These are phyloP conservation scores for Meteorus sp. DNA, from an alignment of 1,140 invertebrate species.

Conservation along the genomic window DNA sequence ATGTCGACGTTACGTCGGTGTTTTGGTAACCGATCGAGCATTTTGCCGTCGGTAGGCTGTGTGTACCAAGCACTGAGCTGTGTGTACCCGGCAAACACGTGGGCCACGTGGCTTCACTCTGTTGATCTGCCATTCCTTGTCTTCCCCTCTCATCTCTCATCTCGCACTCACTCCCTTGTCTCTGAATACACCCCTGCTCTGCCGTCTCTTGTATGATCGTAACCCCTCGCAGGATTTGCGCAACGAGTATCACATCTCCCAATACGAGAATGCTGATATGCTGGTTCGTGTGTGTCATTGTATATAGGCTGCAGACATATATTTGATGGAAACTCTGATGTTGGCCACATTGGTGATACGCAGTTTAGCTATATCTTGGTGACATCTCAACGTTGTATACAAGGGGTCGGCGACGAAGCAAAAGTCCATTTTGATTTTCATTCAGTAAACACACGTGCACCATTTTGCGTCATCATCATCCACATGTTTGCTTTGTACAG, in stretches of 20 bases:
- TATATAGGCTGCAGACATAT: not conserved
- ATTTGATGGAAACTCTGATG: no score
- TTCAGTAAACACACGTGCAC: conserved; percentile 43
- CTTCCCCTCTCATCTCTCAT: no score
- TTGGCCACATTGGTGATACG: conserved; percentile 12
- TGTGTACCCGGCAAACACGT: conserved; percentile 57
- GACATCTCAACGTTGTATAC: conserved; percentile 29
- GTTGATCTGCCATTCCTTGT: conserved; percentile 21
- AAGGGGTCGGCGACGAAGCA: conserved; percentile 32
- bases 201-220: conserved; percentile 26
- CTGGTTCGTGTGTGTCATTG: not conserved
- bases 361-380: conserved; percentile 28
- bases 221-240: conserved; percentile 44
- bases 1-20: conserved; percentile 54
- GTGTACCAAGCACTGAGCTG: conserved; percentile 49
- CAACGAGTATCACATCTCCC: conserved; percentile 31
- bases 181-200: not conserved
- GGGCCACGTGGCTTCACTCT: conserved; percentile 50
- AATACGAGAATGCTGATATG: not conserved
- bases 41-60: conserved; percentile 48
- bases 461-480: conserved; percentile 37
- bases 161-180: not conserved
- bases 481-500: conserved; percentile 32
- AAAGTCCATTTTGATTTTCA: conserved; percentile 28
- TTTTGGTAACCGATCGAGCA: conserved; percentile 60